Base-by-base conservation (phyloP, 2,888 invertebrate genomes). In the Nemapogon koenigi region DNA sequence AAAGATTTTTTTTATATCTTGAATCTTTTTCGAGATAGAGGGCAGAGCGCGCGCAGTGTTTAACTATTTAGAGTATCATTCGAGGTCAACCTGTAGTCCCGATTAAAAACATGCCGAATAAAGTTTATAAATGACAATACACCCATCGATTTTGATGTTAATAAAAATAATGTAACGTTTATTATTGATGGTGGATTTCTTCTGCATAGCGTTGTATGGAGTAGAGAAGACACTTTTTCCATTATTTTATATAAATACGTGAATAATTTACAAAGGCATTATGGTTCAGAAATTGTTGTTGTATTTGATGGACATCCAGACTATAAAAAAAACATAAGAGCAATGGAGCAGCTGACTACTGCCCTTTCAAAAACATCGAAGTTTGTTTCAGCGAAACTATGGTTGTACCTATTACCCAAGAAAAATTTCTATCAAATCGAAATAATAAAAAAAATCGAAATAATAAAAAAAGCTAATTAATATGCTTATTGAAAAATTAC, bases 171-270 rank as follows among this genome's bases (percentile, higher is more conserved):
- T 46, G 45, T 40, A 22, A 45, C 43, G 16, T 49, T 45, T 42
- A 47, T 55, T 8, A 45, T 52, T 17, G 52, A 51, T 44, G 53
- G 53, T 33, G 50, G 51, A 46, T 50, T 47, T 46, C 47, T 56
- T 42, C 43, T 54, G 27, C 58, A 58, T 47, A 52, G 47, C 30
- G 54, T 58, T 36, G 51, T 55, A 38, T 58, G 57, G 55, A 43
- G 43, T 35, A 46, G 42, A 49, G 48, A 51, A 19, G 51, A 46
- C 40, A 46, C 44, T 41, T 47, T 49, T 33, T 35, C 16, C 26
- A 42, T 47, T 44, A 47, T 50, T 46, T 48, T 47, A 28, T 15
- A 45, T 40, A 43, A 46, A 39, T 43, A 46, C 43, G 37, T 44
- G 14, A 17, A 29, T 11, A 29, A 18, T 11, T 18, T 19, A 35